Evolutionary conservation across 2,797 vertebrate genomes (phyloP).

Genomic region (Corythornis leucogaster): DNA sequence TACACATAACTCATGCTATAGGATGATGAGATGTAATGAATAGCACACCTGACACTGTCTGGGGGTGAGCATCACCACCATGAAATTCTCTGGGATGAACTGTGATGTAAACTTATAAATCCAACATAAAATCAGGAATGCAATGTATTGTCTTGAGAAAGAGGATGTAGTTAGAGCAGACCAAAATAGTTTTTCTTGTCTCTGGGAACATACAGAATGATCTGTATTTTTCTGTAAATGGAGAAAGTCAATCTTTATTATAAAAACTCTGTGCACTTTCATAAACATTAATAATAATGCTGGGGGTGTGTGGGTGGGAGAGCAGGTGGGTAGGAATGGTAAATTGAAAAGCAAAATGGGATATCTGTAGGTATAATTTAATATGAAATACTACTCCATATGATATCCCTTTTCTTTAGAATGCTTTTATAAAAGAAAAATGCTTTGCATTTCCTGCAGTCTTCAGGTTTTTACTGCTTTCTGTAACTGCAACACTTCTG

Average conservation of each 20-base stretch:
- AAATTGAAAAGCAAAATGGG: slow-evolving; percentile 19
- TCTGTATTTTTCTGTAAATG: slow-evolving; percentile 7
- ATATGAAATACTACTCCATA: background rate
- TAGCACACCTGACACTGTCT: background rate
- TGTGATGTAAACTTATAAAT: background rate
- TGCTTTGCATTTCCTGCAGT: slow-evolving; percentile 5
- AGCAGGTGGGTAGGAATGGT: background rate
- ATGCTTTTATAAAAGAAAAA: background rate
- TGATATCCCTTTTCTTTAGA: background rate
- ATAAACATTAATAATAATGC: background rate
- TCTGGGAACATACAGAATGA: background rate
- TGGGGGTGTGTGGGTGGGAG: background rate
- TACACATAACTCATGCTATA: background rate
- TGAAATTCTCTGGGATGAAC: background rate
- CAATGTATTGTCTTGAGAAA: background rate
- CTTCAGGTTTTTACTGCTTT: background rate
- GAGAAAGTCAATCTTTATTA: background rate
- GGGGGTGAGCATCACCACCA: background rate
- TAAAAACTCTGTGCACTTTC: slow-evolving; percentile 36
- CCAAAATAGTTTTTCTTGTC: background rate
- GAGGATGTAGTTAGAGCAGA: background rate
- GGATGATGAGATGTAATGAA: background rate
- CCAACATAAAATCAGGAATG: background rate
- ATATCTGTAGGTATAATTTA: slow-evolving; percentile 22
- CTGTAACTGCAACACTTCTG: background rate